Percentiles rank a stretch among this genome's conserved stretches.
phyloP scores from a whole-genome alignment of 2,113 vertebrate genomes.

The Pluvianellus socialis region DNA sequence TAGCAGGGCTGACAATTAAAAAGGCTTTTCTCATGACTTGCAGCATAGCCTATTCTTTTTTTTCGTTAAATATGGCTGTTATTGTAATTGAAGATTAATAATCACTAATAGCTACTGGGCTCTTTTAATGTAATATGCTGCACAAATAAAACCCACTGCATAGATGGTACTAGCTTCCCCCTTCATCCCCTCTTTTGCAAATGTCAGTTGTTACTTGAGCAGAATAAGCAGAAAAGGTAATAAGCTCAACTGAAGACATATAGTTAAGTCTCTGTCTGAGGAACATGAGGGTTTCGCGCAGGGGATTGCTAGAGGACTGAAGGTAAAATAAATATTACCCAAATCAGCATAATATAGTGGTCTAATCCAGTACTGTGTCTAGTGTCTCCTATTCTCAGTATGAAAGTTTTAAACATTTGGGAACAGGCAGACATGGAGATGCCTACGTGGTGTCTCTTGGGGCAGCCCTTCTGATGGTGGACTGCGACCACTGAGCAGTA shows the following conservation, averaged over 20 bases:
- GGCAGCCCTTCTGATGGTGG: not conserved
- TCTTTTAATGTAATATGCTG: not conserved
- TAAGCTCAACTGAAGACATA: fast-evolving
- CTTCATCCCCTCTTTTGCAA: not conserved
- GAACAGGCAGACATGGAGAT: fast-evolving
- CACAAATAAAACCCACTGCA: not conserved
- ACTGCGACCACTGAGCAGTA: not conserved
- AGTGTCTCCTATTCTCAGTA: not conserved
- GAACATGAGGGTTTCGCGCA: fast-evolving
- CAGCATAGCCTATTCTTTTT: not conserved
- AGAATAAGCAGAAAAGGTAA: not conserved
- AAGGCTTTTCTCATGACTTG: slow-evolving; percentile 22
- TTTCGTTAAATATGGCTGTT: slow-evolving; percentile 43
- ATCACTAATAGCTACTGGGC: slow-evolving; percentile 20
- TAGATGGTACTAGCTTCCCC: not conserved
- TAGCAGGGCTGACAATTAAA: slow-evolving; percentile 32
- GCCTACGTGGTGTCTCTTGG: not conserved
- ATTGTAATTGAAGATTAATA: slow-evolving; percentile 59
- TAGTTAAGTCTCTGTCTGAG: not conserved
- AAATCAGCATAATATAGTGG: not conserved
- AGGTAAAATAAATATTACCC: not conserved
- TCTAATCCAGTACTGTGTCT: not conserved
- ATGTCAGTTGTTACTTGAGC: not conserved
- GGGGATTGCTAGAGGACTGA: not conserved
- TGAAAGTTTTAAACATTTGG: not conserved